Percentiles rank a stretch among this genome's conserved stretches.
Conservation (phyloP, 2,113 vertebrate species). For the Tauraco erythrolophus region DNA sequence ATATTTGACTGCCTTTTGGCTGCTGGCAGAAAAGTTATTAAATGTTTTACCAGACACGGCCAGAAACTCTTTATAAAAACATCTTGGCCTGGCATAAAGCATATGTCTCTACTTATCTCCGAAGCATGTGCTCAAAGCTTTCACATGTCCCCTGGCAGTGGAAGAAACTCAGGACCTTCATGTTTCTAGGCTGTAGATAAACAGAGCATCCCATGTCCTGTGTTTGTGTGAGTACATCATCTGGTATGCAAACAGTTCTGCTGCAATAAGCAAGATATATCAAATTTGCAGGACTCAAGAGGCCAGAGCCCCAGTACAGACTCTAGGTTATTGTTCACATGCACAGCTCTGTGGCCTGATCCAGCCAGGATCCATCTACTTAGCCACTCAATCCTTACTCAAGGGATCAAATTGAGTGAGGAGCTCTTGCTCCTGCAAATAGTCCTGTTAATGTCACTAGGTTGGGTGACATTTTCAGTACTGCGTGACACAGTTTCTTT, state of each 20-base stretch:
- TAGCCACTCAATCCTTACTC: background rate
- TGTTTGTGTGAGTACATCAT: background rate
- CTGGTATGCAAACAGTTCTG: background rate
- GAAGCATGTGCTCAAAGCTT: conserved; percentile 7
- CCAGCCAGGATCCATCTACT: background rate
- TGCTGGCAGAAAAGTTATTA: conserved; percentile 44
- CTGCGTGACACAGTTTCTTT: background rate
- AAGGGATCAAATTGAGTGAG: background rate
- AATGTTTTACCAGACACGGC: conserved; percentile 54
- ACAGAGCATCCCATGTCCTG: conserved; percentile 10
- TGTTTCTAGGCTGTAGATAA: conserved; percentile 23
- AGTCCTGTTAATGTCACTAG: background rate
- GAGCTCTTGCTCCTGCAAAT: background rate
- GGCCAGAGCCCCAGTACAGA: background rate
- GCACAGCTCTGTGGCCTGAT: background rate
- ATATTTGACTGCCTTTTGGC: conserved; percentile 46
- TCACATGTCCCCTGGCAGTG: conserved; percentile 16
- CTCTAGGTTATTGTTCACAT: background rate
- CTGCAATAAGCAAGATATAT: background rate
- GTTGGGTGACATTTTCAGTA: background rate
- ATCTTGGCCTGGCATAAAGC: background rate
- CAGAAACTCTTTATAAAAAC: conserved; percentile 44
- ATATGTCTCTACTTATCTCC: conserved; percentile 50
- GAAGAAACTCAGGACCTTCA: conserved; percentile 15
- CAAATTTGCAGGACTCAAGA: background rate